Evolutionary conservation across 2,888 invertebrate genomes (phyloP), one percentile per base, ranked within the genome.

Genomic region (Rambutsinella grinnellia): DNA sequence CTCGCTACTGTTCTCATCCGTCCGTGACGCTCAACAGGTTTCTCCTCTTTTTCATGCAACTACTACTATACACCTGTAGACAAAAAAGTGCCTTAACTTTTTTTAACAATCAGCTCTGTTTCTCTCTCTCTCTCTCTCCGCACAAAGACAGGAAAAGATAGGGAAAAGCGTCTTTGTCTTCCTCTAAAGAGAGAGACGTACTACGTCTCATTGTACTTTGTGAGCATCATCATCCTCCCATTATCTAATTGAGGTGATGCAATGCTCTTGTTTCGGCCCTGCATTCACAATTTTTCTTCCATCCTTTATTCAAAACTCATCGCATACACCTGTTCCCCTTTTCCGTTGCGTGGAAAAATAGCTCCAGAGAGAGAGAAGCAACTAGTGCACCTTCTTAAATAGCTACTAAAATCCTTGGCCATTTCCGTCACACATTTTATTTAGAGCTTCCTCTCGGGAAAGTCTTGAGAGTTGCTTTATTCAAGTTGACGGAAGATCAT

Each of bases 361-460:
- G 36, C 36, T 36, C 36, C 6, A 36, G 36, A 8, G 36, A 36
- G 36, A 5, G 13, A 13, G 13, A 13, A 13, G 36, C 36, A 36
- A 13, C 36, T 36, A 5, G 36, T 13, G 5, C 36, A 36, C 36
- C 6, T 36, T 8, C 36, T 5, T 8, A 36, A 36, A 36, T 36
- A 36, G 36, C 36, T 36, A 36, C 6, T 36, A 17, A 60, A 60
- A 62, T 61, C 75, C 75, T 75, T 75, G 75, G 68, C 51, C n/a
- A 75, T 63, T 75, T 75, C 75, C 75, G 75, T 62, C 72, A 60
- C 17, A n/a, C 49, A 53, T 71, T 65, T 71, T 71, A 36, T 61
- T 15, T 66, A 66, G 36, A 36, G 36, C 36, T 57, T 47, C 24
- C 57, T 10, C 24, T 47, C 57, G 13, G 27, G 44, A 54, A n/a